Evolutionary conservation across 2,797 vertebrate genomes (phyloP), one percentile per base, ranked within the genome.

Genomic region (Graptemys geographica): DNA sequence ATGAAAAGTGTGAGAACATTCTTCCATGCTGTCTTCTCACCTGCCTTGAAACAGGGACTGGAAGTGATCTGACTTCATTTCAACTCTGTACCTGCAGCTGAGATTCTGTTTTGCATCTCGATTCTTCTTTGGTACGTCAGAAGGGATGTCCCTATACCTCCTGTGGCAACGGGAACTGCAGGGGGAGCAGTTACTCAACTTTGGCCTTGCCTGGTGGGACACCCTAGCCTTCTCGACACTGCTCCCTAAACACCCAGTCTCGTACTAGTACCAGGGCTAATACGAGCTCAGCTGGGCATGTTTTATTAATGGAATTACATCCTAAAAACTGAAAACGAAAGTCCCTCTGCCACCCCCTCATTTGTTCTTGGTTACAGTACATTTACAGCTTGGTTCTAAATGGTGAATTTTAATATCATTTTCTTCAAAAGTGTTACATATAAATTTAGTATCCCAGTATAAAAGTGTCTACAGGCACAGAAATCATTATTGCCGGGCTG

Each of bases 381-480:
- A 97, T 97, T 97, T 96, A 89, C 90, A 90, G 81, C 93, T 94
- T 31, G 0, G 28, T 95, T 74, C 92, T 95, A 88, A 97, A 92
- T 25, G 88, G 90, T 72, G 86, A 79, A 41, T 93, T 96, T 97
- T 97, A 95, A 97, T 92, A 72, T 41, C 6, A 1, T 84, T 93
- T 91, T 81, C 88, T 92, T 93, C 88, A 69, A 5, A 95, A 96
- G 59, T 65, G 86, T 94, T 94, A 47, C 88, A 84, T 78, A 44
- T 37, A 94, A 96, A 97, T 96, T 89, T 59, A 92, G 92, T 74
- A 69, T 37, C 56, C 90, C 33, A 0, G 52, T 59, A 90, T 88
- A 95, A 83, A 97, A 96, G 83, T 85, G 94, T 94, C 92, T 91
- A 79, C 92, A 90, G 93, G 96, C 94, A 33, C 86, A 92, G 84